phyloP scores from a whole-genome alignment of 2,113 vertebrate species.

The Mormoops blainvillei region DNA sequence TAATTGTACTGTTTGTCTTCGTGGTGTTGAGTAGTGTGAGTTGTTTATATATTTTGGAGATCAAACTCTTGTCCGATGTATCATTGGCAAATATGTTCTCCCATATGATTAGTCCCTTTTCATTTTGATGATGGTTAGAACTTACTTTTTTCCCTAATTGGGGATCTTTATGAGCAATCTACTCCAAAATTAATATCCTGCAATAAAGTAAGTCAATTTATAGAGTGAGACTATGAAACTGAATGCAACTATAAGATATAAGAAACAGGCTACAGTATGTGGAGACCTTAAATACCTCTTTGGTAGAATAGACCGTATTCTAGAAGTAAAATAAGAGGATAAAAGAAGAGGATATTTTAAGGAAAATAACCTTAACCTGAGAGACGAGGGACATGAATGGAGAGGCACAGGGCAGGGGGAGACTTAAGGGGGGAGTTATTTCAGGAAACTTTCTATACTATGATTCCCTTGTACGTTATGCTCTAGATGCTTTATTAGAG shows the following conservation, averaged over 20 bases:
- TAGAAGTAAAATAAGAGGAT: neutral
- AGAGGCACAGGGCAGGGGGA: no score
- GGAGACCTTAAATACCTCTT: neutral
- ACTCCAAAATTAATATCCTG: neutral
- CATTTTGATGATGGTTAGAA: no score
- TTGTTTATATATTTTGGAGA: no score
- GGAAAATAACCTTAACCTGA: neutral
- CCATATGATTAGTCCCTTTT: no score
- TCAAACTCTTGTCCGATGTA: no score
- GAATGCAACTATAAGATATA: neutral
- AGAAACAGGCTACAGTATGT: neutral
- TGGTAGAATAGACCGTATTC: neutral
- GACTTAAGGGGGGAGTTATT: neutral
- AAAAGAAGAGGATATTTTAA: neutral
- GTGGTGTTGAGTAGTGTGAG: no score
- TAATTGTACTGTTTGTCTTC: no score
- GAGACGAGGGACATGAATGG: neutral
- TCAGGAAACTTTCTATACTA: neutral
- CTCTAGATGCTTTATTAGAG: constrained; percentile 76
- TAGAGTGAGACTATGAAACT: neutral
- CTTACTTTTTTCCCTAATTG: neutral
- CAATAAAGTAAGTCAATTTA: neutral
- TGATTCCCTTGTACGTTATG: neutral
- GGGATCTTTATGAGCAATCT: neutral
- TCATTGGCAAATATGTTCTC: no score